Percentiles rank a stretch among this genome's conserved stretches.
phyloP scores from a whole-genome alignment of 2,113 vertebrate genomes.

The Rhea pennata region DNA sequence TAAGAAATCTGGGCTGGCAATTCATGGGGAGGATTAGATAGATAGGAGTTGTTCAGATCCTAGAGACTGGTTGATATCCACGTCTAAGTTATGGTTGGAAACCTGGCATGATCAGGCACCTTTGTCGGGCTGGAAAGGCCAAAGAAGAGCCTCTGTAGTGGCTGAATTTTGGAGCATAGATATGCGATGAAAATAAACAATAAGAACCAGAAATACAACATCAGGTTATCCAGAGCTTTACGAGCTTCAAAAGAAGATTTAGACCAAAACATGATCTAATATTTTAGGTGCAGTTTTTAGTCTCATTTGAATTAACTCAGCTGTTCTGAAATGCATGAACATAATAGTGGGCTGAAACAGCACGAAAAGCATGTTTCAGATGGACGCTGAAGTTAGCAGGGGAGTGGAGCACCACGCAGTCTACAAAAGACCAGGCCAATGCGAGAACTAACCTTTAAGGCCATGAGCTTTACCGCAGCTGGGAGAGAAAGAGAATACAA shows the following conservation, averaged over 20 bases:
- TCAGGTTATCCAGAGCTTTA: neutral
- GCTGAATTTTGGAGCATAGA: neutral
- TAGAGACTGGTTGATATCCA: neutral
- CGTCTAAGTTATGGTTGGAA: neutral
- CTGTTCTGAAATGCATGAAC: neutral
- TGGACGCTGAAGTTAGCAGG: neutral
- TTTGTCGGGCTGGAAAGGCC: neutral
- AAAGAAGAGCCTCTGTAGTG: neutral
- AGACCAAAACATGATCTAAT: neutral
- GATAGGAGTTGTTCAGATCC: neutral
- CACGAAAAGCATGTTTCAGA: neutral
- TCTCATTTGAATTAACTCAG: neutral
- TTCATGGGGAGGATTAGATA: neutral
- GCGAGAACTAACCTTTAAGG: neutral
- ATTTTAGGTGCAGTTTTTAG: neutral
- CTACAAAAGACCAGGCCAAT: neutral
- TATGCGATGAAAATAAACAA: too few species aligned
- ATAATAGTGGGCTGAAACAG: neutral
- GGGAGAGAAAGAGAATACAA: neutral
- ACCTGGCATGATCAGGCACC: neutral
- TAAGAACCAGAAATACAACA: neutral
- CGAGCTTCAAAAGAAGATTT: neutral
- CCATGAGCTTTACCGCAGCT: neutral
- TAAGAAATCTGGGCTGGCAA: neutral
- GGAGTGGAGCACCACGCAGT: too few species aligned